Percentiles rank a stretch among this genome's conserved stretches.
These are phyloP conservation scores for Syngnathoides biaculeatus DNA, from an alignment of 2,113 vertebrate genomes.

Conservation along the genomic window DNA sequence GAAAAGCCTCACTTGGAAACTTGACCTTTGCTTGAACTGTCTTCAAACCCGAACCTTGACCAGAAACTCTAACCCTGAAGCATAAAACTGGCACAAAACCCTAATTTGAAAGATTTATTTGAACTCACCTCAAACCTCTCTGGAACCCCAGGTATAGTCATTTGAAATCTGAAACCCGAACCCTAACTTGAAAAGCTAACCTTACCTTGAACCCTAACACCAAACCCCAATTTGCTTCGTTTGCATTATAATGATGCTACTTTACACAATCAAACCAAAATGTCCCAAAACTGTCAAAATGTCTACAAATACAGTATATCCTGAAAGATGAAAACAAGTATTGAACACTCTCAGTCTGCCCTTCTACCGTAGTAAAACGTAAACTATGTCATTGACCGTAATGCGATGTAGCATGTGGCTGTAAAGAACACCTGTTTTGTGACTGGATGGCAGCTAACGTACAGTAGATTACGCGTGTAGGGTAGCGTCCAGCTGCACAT, in stretches of 20 bases:
- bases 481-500: conserved; percentile 1
- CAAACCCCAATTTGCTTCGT: background rate
- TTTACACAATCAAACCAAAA: background rate
- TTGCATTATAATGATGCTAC: background rate
- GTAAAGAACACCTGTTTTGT: background rate
- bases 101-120: too few species aligned
- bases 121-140: too few species aligned
- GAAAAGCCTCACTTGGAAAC: too few species aligned
- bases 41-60: too few species aligned
- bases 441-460: background rate
- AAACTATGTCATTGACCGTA: background rate
- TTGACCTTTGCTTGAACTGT: too few species aligned
- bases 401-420: background rate
- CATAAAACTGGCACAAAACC: too few species aligned
- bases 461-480: conserved; percentile 7
- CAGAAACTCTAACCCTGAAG: too few species aligned
- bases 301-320: background rate
- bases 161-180: too few species aligned
- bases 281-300: background rate
- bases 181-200: background rate
- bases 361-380: conserved; percentile 5
- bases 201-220: background rate
- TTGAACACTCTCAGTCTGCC: conserved; percentile 15
- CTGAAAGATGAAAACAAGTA: background rate
- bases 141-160: too few species aligned